phyloP scores from a whole-genome alignment of 2,888 invertebrate genomes.

The Syrista parreyssii region DNA sequence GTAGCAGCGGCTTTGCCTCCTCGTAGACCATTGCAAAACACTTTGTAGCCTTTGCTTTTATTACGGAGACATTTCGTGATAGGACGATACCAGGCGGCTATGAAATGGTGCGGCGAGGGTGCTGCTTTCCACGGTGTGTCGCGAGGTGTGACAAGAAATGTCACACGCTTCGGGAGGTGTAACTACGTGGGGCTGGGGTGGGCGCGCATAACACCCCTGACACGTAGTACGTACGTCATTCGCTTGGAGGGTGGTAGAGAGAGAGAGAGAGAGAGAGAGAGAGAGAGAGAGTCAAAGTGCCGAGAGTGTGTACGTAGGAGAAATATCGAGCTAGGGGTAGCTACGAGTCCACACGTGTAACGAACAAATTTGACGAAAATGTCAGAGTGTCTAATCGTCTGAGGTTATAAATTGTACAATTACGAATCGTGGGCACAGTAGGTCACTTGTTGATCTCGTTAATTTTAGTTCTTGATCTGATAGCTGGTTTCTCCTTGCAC shows the following conservation, averaged over 20 bases:
- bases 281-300: too few species aligned
- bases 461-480: background rate
- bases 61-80: conserved; percentile 46
- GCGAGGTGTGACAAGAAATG: conserved; percentile 58
- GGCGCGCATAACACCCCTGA: conserved; percentile 40
- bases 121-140: conserved; percentile 43
- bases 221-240: conserved; percentile 31
- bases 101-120: conserved; percentile 24
- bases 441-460: background rate
- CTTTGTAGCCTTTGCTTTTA: conserved; percentile 47
- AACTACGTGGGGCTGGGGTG: conserved; percentile 41
- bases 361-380: background rate
- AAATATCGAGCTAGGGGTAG: background rate
- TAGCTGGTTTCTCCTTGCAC: background rate
- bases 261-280: background rate
- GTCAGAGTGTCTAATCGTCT: background rate
- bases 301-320: background rate
- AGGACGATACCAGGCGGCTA: conserved; percentile 10
- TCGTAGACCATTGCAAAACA: conserved; percentile 31
- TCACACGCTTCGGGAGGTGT: conserved; percentile 55
- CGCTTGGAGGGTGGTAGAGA: background rate
- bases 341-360: background rate
- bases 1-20: too few species aligned
- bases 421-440: background rate
- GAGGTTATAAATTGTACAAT: background rate